Conservation (phyloP, 2,888 invertebrate genomes). For the Pycnomerus fuliginosus region DNA sequence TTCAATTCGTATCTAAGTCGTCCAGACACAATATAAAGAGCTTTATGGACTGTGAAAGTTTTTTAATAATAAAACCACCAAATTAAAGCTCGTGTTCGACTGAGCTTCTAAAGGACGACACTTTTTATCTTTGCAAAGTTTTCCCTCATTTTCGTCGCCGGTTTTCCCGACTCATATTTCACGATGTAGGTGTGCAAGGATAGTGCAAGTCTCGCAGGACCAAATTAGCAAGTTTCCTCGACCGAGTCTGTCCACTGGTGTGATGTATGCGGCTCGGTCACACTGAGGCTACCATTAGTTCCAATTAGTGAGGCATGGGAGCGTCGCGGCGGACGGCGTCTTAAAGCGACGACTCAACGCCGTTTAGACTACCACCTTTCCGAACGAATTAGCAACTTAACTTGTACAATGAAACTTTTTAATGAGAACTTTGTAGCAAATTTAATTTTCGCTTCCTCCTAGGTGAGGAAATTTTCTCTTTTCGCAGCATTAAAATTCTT, state of each 20-base stretch:
- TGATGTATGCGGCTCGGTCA: constrained; percentile 47
- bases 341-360: constrained; percentile 32
- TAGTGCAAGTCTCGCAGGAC: constrained; percentile 40
- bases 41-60: constrained; percentile 46
- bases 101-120: constrained; percentile 1
- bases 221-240: constrained; percentile 48
- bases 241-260: constrained; percentile 37
- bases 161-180: no score
- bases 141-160: no score
- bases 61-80: constrained; percentile 35
- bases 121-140: no score
- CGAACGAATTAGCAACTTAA: no score
- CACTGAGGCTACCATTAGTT: constrained; percentile 47
- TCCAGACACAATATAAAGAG: constrained; percentile 45
- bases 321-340: constrained; percentile 33
- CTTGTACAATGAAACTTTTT: no score
- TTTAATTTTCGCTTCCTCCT: no score
- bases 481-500: no score
- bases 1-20: constrained; percentile 47
- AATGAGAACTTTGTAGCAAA: no score
- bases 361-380: neutral
- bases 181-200: constrained; percentile 34
- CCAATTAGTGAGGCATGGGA: constrained; percentile 48
- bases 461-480: no score
- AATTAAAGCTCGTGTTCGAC: constrained; percentile 13